Base-by-base conservation (phyloP, 2,797 vertebrate genomes). In the Pipistrellus nathusii region DNA sequence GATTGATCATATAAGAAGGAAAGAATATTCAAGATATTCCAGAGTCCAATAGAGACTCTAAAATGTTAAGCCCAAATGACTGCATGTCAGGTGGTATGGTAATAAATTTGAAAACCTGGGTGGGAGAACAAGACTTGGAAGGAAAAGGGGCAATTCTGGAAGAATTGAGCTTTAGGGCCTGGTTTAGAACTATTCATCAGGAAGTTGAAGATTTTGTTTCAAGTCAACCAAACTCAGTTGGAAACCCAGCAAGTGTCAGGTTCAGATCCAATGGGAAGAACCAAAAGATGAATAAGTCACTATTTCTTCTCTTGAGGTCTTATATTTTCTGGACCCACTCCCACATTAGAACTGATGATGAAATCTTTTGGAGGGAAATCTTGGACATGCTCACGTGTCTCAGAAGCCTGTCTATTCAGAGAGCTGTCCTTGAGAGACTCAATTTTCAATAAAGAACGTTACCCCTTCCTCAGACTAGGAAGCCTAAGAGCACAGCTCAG, bases 91-190 rank as follows among this genome's bases (percentile, higher is more conserved):
- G 51, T 88, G 25, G 18, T 20, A 85, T 71, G 17, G 25, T 46
- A 91, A 85, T 48, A 80, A 85, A 91, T 64, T 10, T 25, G 30
- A n/a, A 83, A 95, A 88, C 82, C 38, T 25, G 51, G n/a, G 87
- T 77, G 20, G 21, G 0, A 86, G 30, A 81, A 76, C 3, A 69
- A n/a, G 53, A 35, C 59, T 90, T 27, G 2, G 12, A 55, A 17
- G 25, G n/a, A 51, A 68, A 92, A 57, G 23, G 35, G 46, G 18
- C 53, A 15, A 75, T 27, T 93, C 71, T 66, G 30, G 25, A 83
- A 68, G 23, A 69, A 17, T 4, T 84, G 17, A 41, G 12, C 15
- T 86, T 73, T 41, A 44, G 20, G 25, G 7, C 14, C 35, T 87
- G 35, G 30, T 23, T 85, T 64, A n/a, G 20, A 92, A 69, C 5